Base-by-base conservation (phyloP, 2,888 invertebrate species). In the Drosophila hamatofila region DNA sequence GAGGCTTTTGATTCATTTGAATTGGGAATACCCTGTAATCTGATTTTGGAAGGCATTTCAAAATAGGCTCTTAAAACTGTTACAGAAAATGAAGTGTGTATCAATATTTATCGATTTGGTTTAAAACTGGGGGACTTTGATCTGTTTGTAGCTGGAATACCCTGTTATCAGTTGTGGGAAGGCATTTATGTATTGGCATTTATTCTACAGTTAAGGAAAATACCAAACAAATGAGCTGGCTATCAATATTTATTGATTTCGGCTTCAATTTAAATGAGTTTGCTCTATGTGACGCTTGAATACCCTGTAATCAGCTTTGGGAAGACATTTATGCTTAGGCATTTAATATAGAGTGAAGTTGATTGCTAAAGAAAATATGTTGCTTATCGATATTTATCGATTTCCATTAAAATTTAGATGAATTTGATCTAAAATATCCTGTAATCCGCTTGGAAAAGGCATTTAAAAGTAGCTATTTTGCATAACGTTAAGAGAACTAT, bases 291-390 rank as follows among this genome's bases (percentile, higher is more conserved):
- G 2, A 16, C 4, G 16, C 2, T n/a, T 9, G n/a, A 25, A 48
- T 48, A 48, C n/a, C 25, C 48, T 27, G 27, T 48, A 48, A 48
- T 27, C 11, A 48, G 27, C n/a, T n/a, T 5, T 5, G 27, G 48
- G 0, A 27, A 11, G n/a, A 0, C 25, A 48, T 11, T 27, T 11
- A 5, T 2, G n/a, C 14, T 9, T n/a, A n/a, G 14, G 7, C 1
- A 46, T 46, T 27, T 6, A 25, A 16, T 7, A 25, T 25, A 8
- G 3, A 16, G 8, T 46, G 0, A 23, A 8, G 14, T 7, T 2
- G 8, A 2, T 23, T 23, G 2, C 23, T 46, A 3, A 3, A 23
- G 3, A 16, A 23, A 8, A 3, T 16, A 0, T 16, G 0, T 3
- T 25, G 6, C 8, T 25, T 25, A 16, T 25, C 44, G 3, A 25